These are phyloP conservation scores for Gymnopithys bicolor DNA, from an alignment of 2,797 vertebrate species.

Conservation along the genomic window DNA sequence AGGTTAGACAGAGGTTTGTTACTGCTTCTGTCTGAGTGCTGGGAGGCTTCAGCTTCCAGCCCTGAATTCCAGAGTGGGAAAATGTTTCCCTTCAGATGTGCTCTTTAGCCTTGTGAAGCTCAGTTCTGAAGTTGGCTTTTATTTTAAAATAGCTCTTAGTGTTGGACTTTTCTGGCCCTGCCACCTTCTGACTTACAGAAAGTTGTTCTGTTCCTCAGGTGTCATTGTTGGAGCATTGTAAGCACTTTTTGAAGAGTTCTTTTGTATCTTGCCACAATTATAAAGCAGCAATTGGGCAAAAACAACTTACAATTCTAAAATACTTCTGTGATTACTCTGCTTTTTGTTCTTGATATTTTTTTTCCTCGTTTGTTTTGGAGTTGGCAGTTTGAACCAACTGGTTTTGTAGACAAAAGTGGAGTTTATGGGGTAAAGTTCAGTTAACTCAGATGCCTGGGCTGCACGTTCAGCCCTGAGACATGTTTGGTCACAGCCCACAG, in stretches of 20 bases:
- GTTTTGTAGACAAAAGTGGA: neutral
- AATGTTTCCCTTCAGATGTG: neutral
- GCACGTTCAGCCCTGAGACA: rapidly evolving
- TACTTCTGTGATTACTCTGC: neutral
- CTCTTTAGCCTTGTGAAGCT: neutral
- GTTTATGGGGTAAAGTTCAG: neutral
- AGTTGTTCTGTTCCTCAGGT: neutral
- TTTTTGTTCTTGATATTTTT: neutral
- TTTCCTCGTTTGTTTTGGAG: neutral
- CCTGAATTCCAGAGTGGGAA: neutral
- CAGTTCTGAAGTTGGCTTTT: neutral
- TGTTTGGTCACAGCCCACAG: neutral
- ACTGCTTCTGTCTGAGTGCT: neutral
- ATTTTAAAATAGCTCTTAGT: neutral
- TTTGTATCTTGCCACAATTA: neutral
- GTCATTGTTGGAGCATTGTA: neutral
- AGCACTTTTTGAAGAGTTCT: neutral
- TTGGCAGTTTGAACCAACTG: neutral
- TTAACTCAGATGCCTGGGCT: neutral
- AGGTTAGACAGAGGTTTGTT: neutral
- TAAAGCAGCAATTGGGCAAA: neutral
- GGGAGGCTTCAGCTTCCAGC: neutral
- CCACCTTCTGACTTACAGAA: neutral
- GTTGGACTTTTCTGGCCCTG: neutral
- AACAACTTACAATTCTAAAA: neutral